These are phyloP conservation scores for Oligia strigilis DNA, from an alignment of 2,888 invertebrate genomes.

Conservation along the genomic window DNA sequence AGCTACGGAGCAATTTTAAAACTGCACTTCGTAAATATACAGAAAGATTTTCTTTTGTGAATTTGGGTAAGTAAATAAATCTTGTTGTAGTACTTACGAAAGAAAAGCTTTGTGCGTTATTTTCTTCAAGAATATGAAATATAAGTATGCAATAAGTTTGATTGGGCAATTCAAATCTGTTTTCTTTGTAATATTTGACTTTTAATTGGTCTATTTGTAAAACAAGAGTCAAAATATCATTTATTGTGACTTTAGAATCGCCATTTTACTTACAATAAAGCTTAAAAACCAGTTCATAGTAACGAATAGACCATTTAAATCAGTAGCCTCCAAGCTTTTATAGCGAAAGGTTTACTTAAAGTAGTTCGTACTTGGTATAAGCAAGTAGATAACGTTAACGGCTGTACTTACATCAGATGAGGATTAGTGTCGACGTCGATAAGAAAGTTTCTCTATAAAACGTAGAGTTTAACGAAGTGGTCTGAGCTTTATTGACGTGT, in stretches of 20 bases:
- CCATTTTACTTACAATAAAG: background rate
- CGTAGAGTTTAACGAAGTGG: too few relatives aligned
- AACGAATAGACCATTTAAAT: background rate
- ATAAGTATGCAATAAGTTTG: background rate
- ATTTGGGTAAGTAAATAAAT: slow-evolving; percentile 25
- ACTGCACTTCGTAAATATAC: slow-evolving; percentile 43
- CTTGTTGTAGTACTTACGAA: slow-evolving; percentile 3
- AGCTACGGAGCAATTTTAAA: slow-evolving; percentile 46
- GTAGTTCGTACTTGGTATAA: background rate
- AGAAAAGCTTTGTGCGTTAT: slow-evolving; percentile 20
- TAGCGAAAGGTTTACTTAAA: background rate
- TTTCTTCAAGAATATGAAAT: slow-evolving; percentile 4
- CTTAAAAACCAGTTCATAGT: background rate
- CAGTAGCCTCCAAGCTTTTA: background rate
- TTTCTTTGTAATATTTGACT: too few relatives aligned
- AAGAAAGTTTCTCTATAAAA: slow-evolving; percentile 24
- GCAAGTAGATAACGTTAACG: background rate
- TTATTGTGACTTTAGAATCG: background rate
- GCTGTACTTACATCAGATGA: background rate
- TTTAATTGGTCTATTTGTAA: background rate
- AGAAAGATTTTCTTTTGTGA: slow-evolving; percentile 36
- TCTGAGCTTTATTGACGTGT: slow-evolving; percentile 1
- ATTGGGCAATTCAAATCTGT: background rate
- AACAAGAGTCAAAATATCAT: too few relatives aligned
- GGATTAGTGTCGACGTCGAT: background rate